Base-by-base conservation (phyloP, 2,113 vertebrate species). In the Puffinus mauretanicus region DNA sequence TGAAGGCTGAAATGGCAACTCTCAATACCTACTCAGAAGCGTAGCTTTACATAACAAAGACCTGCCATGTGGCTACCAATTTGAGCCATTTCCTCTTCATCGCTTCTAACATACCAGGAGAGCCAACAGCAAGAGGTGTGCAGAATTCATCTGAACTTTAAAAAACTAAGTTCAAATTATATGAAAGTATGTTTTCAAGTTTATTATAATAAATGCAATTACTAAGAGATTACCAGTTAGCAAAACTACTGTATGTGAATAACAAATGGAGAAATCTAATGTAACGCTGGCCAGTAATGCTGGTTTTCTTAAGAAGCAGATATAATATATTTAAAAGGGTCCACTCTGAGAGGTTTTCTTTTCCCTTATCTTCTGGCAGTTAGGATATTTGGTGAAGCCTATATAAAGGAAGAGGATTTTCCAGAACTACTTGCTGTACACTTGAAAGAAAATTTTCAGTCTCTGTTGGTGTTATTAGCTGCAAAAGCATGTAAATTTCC, bases 401-500 rank as follows among this genome's bases (percentile, higher is more conserved):
- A 86, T 69, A 66, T 75, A 91, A 96, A 96, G 88, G 88, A 96
- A 75, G 76, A 93, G 76, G 93, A 93, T 66, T 96, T 96, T 91
- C 94, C 79, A 96, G 94, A 96, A 94, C 81, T 90, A 86, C 62
- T 97, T 95, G 96, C 96, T 95, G 75, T 95, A 97, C 93, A 76
- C 90, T 36, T 64, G 82, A 51, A 83, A 58, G 82, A 66, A 87
- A 72, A 34, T 25, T 62, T 75, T 99, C 98, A 99, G 97, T 99
- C 99, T 97, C 99, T 98, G 97, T 99, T 99, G 97, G 99, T 99
- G 97, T 99, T 99, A 97, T 99, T 99, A 94, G 99, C 99, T 77
- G 99, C 98, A 94, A 99, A 99, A 66, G 99, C 99, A 14, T 99
- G 99, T 92, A 99, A 98, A 93, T 99, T 99, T 54, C 99, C 99